phyloP scores from a whole-genome alignment of 2,888 invertebrate species.

The Sinopyrophorus schimmeli region DNA sequence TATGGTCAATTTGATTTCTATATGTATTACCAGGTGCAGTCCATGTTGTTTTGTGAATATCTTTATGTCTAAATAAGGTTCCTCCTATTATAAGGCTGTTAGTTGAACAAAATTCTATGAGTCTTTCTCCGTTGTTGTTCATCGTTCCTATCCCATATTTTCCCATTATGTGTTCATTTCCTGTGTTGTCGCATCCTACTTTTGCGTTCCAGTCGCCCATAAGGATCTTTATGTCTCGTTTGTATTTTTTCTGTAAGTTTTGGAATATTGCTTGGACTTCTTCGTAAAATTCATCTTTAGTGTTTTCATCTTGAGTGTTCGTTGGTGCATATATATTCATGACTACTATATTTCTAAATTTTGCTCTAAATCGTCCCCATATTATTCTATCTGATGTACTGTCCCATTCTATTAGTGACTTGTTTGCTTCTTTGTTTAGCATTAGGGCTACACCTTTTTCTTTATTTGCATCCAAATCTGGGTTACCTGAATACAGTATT shows the following conservation, averaged over 20 bases:
- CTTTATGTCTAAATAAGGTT: constrained; percentile 6
- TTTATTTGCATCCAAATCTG: constrained; percentile 1
- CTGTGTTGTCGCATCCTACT: constrained; percentile 5
- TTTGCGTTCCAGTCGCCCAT: constrained; percentile 5
- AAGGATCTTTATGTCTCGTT: constrained; percentile 5
- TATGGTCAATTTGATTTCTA: constrained; percentile 5
- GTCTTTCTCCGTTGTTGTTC: constrained; percentile 7
- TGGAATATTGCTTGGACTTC: constrained; percentile 2
- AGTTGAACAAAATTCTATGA: constrained; percentile 1
- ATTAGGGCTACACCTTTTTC: constrained; percentile 8
- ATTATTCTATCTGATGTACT: constrained; percentile 2
- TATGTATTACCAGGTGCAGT: neutral
- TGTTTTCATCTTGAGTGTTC: constrained; percentile 3
- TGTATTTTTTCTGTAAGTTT: constrained; percentile 3
- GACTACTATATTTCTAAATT: constrained; percentile 5
- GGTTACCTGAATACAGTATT: constrained; percentile 3
- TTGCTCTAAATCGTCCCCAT: constrained; percentile 4
- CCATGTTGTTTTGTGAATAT: constrained; percentile 8
- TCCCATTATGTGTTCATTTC: constrained; percentile 9
- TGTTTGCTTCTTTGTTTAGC: constrained; percentile 9
- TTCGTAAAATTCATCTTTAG: constrained; percentile 6
- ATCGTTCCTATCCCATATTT: constrained; percentile 2
- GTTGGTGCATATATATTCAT: constrained; percentile 10
- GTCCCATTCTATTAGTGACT: constrained; percentile 6
- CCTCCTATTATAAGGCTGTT: constrained; percentile 2